Conservation (phyloP, 2,797 vertebrate species). For the Paedocypris micromegethes region DNA sequence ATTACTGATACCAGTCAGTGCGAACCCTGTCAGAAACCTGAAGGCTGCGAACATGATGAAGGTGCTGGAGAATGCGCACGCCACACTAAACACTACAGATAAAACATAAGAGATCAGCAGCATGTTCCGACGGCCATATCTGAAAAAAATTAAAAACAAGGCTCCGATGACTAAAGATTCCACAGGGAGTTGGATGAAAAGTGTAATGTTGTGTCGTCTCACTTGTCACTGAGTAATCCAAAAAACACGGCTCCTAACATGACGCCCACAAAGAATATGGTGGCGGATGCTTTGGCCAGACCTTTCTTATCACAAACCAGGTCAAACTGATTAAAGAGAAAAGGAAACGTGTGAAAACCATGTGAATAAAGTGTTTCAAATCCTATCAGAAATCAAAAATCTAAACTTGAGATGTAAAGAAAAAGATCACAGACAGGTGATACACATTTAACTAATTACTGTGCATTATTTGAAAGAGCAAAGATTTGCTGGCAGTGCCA, state of each 20-base stretch:
- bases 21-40: conserved; percentile 63
- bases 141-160: conserved; percentile 32
- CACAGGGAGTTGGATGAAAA: background rate
- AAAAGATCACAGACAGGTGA: no score
- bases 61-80: conserved; percentile 58
- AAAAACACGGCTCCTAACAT: conserved; percentile 59
- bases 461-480: no score
- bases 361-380: no score
- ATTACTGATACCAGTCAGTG: conserved; percentile 58
- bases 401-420: no score
- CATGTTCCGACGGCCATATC: conserved; percentile 62
- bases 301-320: conserved; percentile 65
- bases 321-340: conserved; percentile 59
- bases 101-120: conserved; percentile 60
- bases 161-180: conserved; percentile 6
- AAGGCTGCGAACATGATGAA: conserved; percentile 58
- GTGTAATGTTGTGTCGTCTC: conserved; percentile 1
- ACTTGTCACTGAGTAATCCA: conserved; percentile 64
- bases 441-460: no score
- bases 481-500: no score
- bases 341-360: background rate
- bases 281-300: conserved; percentile 53
- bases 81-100: conserved; percentile 50
- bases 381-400: no score
- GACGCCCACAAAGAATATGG: conserved; percentile 64